Evolutionary conservation across 2,797 vertebrate genomes (phyloP).

Genomic region (Nannoperca australis): DNA sequence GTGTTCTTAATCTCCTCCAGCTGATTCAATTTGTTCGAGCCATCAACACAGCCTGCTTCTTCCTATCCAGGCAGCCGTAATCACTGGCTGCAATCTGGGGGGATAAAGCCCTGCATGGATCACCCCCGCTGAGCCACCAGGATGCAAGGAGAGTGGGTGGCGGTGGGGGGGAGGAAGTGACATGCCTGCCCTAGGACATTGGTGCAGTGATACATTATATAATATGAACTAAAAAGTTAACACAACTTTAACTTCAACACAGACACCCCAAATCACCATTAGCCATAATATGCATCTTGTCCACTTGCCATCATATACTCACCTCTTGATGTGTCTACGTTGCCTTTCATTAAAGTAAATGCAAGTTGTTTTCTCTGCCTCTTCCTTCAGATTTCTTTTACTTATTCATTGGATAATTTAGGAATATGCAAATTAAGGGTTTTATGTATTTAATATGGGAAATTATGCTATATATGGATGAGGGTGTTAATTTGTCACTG

Average conservation of each 20-base stretch:
- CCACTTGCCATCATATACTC: conserved; percentile 14
- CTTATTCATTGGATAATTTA: neutral
- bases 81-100: conserved; percentile 83
- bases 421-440: neutral
- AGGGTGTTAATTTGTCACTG: neutral
- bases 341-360: conserved; percentile 19
- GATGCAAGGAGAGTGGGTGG: conserved; percentile 54
- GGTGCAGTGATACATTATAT: conserved; percentile 29
- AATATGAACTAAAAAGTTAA: conserved; percentile 38
- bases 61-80: conserved; percentile 77
- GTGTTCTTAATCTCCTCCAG: conserved; percentile 83
- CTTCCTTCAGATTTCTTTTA: neutral
- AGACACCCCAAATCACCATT: conserved; percentile 14
- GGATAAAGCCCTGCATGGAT: conserved; percentile 76
- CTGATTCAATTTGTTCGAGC: conserved; percentile 85
- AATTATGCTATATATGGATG: neutral
- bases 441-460: neutral
- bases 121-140: conserved; percentile 70
- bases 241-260: conserved; percentile 16
- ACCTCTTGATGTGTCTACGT: conserved; percentile 1
- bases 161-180: conserved; percentile 49
- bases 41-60: conserved; percentile 76
- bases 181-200: conserved; percentile 47
- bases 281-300: conserved; percentile 2
- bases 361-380: neutral